Conservation (phyloP, 2,113 vertebrate genomes). For the Strigops habroptila region DNA sequence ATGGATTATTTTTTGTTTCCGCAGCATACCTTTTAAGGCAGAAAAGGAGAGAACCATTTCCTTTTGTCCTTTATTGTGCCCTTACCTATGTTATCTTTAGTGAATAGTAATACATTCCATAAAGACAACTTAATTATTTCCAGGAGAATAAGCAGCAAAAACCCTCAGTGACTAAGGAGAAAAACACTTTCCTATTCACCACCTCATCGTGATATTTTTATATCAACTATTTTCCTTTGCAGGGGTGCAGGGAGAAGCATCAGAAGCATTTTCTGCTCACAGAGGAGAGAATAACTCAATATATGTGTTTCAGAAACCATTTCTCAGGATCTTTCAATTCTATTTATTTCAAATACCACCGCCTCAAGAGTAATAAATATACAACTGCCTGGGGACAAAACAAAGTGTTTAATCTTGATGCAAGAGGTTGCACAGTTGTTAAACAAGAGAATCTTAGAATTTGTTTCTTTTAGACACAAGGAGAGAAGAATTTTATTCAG, state of each 20-base stretch:
- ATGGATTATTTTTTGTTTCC: not conserved
- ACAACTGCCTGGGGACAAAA: conserved; percentile 67
- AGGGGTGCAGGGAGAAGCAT: not conserved
- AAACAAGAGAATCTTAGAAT: conserved; percentile 57
- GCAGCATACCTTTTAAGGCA: not conserved
- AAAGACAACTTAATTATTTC: conserved; percentile 48
- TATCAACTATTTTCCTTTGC: not conserved
- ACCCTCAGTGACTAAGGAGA: not conserved
- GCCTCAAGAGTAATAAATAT: conserved; percentile 69
- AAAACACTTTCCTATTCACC: not conserved
- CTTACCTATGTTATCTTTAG: conserved; percentile 16
- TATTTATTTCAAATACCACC: conserved; percentile 71
- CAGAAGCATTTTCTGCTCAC: conserved; percentile 48
- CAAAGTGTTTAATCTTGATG: conserved; percentile 74
- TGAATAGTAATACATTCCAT: conserved; percentile 11
- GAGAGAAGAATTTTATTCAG: conserved; percentile 55
- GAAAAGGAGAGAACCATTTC: not conserved
- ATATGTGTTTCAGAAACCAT: conserved; percentile 66
- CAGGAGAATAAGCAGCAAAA: conserved; percentile 7
- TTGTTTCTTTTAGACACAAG: conserved; percentile 39
- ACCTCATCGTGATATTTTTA: not conserved
- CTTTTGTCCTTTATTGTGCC: conserved; percentile 1
- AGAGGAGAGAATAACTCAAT: conserved; percentile 49
- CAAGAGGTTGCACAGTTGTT: conserved; percentile 70
- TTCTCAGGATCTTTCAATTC: conserved; percentile 70